Percentiles rank a stretch among this genome's conserved stretches.
Evolutionary conservation across 2,797 vertebrate genomes (phyloP).

Genomic region (Hydrophis major): DNA sequence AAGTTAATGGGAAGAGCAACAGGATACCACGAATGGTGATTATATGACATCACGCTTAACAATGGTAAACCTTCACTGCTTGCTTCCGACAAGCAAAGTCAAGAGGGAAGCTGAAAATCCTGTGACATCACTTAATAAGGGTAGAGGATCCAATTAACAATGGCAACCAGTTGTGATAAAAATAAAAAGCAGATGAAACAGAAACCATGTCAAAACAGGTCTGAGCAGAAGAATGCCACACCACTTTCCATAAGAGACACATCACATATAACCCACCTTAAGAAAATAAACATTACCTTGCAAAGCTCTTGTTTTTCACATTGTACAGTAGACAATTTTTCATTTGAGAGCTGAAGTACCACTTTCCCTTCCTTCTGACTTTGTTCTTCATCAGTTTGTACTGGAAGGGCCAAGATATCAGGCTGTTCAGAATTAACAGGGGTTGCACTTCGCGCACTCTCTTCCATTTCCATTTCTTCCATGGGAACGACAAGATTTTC

Average conservation of each 20-base stretch:
- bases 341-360: constrained; percentile 38
- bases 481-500: constrained; percentile 74
- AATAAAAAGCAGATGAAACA: not conserved
- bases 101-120: not conserved
- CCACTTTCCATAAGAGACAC: not conserved
- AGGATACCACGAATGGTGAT: not conserved
- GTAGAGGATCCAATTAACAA: not conserved
- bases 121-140: not conserved
- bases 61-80: not conserved
- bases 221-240: not conserved
- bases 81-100: not conserved
- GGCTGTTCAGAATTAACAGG: constrained; percentile 94
- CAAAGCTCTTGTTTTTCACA: constrained; percentile 82
- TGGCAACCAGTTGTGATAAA: not conserved
- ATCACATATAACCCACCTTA: not conserved
- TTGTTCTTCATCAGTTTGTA: constrained; percentile 47
- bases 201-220: not conserved
- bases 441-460: constrained; percentile 94
- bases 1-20: not conserved
- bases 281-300: constrained; percentile 78
- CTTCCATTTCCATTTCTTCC: constrained; percentile 93
- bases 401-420: constrained; percentile 75
- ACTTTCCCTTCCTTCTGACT: constrained; percentile 22
- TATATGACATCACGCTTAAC: not conserved
- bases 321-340: constrained; percentile 71